These are phyloP conservation scores for Trachops cirrhosus DNA, from an alignment of 2,797 vertebrate species.

Conservation along the genomic window DNA sequence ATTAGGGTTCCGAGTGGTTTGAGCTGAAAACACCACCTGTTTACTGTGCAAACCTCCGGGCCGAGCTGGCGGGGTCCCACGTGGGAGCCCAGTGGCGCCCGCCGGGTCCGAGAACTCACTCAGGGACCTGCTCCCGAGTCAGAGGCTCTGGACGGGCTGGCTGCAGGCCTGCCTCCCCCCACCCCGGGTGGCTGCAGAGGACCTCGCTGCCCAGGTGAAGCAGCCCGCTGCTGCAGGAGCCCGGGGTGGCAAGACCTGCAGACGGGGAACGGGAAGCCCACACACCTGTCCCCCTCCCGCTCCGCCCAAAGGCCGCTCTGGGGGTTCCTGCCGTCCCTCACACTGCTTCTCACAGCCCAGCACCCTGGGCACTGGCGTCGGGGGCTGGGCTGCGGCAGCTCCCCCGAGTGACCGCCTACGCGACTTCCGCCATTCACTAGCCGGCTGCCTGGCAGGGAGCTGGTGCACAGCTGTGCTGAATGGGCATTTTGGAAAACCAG, in stretches of 20 bases:
- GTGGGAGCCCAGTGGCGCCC: not conserved
- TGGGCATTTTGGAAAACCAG: not conserved
- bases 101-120: not conserved
- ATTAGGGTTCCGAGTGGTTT: not conserved
- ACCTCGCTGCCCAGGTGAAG: not conserved
- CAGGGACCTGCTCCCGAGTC: not conserved
- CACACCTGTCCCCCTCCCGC: not conserved
- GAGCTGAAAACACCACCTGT: not conserved
- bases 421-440: not conserved
- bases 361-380: fast-evolving
- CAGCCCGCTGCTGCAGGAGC: too few relatives aligned
- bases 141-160: fast-evolving
- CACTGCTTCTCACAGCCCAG: not conserved
- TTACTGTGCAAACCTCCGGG: not conserved
- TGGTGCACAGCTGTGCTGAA: not conserved
- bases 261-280: too few relatives aligned
- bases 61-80: not conserved
- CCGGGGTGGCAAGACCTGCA: fast-evolving
- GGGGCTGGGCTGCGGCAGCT: not conserved
- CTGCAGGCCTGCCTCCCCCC: fast-evolving
- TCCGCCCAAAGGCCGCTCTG: not conserved
- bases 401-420: fast-evolving
- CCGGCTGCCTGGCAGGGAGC: not conserved
- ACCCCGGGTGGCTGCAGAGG: not conserved
- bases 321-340: not conserved